These are phyloP conservation scores for Pipistrellus pygmaeus DNA, from an alignment of 2,797 vertebrate genomes.

Conservation along the genomic window DNA sequence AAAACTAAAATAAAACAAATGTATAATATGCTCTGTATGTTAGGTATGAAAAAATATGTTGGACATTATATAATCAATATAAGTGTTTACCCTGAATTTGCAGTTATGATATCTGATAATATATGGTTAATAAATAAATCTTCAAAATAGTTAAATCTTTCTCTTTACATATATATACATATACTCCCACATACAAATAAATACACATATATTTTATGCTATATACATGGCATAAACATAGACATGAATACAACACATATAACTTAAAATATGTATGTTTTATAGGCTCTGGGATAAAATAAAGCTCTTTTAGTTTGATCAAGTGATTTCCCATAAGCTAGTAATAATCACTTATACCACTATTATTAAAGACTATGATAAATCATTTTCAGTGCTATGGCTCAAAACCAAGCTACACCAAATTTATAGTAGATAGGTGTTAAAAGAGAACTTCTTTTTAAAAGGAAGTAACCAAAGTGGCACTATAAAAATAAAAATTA, in stretches of 20 bases:
- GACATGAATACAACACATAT: background rate
- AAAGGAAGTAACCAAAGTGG: background rate
- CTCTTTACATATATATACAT: background rate
- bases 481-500: constrained; percentile 2
- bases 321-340: background rate
- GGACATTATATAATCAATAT: background rate
- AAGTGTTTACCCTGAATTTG: constrained; percentile 1
- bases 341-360: background rate
- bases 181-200: background rate
- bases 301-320: constrained; percentile 7
- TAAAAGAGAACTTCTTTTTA: background rate
- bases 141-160: background rate
- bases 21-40: background rate
- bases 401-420: background rate
- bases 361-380: background rate
- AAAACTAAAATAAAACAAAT: constrained; percentile 16
- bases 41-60: constrained; percentile 15
- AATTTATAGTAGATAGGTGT: background rate
- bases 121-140: background rate
- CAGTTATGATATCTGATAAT: background rate
- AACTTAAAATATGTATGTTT: background rate
- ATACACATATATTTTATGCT: background rate
- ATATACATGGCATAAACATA: background rate
- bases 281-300: background rate
- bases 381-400: background rate